Evolutionary conservation across 2,888 invertebrate species (phyloP).

Genomic region (Catocala nupta): DNA sequence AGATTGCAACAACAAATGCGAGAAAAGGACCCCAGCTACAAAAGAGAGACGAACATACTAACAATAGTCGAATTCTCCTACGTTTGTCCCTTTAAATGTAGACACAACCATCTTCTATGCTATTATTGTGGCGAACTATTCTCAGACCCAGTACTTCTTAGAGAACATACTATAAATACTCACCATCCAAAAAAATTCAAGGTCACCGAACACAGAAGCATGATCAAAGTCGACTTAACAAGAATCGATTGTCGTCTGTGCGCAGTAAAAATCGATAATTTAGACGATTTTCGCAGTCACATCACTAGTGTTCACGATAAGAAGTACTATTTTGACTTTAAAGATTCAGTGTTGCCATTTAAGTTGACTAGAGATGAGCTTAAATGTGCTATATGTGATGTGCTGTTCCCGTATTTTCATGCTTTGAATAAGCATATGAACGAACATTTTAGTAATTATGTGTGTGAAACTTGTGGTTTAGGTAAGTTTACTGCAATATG

Average conservation of each 20-base stretch:
- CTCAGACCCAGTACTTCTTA: conserved; percentile 60
- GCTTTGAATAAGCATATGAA: conserved; percentile 82
- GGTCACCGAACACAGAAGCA: conserved; percentile 75
- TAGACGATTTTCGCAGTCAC: conserved; percentile 74
- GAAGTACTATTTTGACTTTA: conserved; percentile 71
- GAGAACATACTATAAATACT: conserved; percentile 59
- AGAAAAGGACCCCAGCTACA: conserved; percentile 75
- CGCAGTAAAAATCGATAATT: conserved; percentile 56
- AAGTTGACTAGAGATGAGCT: conserved; percentile 64
- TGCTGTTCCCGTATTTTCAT: conserved; percentile 74
- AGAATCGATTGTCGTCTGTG: conserved; percentile 78
- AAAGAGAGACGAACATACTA: conserved; percentile 76
- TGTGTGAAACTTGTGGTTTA: conserved; percentile 78
- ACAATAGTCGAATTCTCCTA: conserved; percentile 75
- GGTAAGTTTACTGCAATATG: conserved; percentile 53
- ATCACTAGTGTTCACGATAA: conserved; percentile 66
- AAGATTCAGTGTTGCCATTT: conserved; percentile 74
- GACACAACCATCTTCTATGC: conserved; percentile 77
- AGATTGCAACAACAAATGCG: conserved; percentile 75
- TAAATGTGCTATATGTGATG: conserved; percentile 71
- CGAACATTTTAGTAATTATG: conserved; percentile 78
- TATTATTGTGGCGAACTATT: conserved; percentile 75
- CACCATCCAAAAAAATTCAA: conserved; percentile 76
- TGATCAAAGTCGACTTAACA: conserved; percentile 77
- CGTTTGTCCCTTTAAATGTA: conserved; percentile 78